Conservation (phyloP, 1,140 invertebrate genomes). For the Platyura marginata region DNA sequence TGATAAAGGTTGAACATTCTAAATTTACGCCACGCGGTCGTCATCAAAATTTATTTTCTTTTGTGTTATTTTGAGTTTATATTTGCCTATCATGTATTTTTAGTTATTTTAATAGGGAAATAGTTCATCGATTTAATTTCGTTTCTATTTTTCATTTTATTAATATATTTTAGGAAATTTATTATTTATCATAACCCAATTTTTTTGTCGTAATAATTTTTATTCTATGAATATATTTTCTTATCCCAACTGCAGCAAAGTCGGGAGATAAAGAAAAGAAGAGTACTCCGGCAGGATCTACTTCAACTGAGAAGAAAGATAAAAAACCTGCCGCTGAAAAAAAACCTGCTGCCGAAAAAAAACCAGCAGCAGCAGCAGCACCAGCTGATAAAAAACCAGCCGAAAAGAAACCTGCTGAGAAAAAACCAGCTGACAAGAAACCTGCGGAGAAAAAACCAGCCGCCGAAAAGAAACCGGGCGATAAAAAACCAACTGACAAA, state of each 20-base stretch:
- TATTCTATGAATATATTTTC: background rate
- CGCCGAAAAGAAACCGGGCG: constrained; percentile 26
- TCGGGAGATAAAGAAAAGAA: background rate
- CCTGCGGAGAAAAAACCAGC: constrained; percentile 28
- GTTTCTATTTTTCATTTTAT: background rate
- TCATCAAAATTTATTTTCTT: no score
- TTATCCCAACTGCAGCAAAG: background rate
- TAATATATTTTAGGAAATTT: background rate
- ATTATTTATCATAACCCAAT: background rate
- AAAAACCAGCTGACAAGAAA: constrained; percentile 14
- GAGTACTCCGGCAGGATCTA: constrained; percentile 9
- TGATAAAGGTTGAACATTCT: no score
- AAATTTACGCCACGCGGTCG: no score
- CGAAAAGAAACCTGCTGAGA: constrained; percentile 27
- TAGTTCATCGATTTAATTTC: no score
- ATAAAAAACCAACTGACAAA: constrained; percentile 25
- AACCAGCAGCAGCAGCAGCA: constrained; percentile 27
- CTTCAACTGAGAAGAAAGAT: constrained; percentile 12
- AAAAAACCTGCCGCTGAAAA: constrained; percentile 20
- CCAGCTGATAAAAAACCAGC: constrained; percentile 44
- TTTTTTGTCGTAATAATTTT: background rate
- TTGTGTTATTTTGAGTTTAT: no score
- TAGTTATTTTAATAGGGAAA: no score
- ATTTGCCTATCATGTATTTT: no score
- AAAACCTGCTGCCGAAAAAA: constrained; percentile 22